Evolutionary conservation across 37 sponge, comb jelly and placozoan species (phyloP).

Genomic region (Mnemiopsis leidyi): DNA sequence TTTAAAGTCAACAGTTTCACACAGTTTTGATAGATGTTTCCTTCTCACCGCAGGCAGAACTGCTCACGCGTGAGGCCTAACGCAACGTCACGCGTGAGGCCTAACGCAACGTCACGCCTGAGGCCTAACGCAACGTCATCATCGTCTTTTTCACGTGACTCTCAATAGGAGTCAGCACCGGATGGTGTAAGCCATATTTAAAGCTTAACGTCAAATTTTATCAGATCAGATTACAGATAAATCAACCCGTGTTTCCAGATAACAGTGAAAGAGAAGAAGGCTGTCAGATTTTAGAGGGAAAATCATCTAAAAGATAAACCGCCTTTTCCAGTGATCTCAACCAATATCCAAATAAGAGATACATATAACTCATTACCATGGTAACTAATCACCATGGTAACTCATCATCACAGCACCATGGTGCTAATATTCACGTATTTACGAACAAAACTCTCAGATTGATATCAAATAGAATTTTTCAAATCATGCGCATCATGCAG

Average conservation of each 20-base stretch:
- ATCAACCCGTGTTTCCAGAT: background rate
- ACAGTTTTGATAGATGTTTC: background rate
- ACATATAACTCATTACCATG: too few species aligned
- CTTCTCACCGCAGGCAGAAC: background rate
- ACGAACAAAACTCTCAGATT: too few species aligned
- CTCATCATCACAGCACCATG: too few species aligned
- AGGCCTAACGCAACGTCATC: background rate
- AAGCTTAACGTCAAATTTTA: too few species aligned
- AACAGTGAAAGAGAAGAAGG: background rate
- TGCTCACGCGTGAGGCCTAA: background rate
- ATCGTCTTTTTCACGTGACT: background rate
- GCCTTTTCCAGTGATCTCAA: background rate
- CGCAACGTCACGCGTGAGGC: background rate
- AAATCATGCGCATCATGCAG: too few species aligned
- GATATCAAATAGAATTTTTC: too few species aligned
- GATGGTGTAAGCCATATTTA: background rate
- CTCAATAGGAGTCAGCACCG: too few species aligned
- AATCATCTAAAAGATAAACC: background rate
- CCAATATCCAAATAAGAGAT: background rate
- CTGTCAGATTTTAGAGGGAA: background rate
- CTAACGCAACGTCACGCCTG: background rate
- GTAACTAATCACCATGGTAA: too few species aligned
- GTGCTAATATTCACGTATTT: too few species aligned
- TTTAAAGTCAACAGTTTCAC: constrained; percentile 23
- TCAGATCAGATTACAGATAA: too few species aligned